These are phyloP conservation scores for Disparrhopalites patrizii DNA, from an alignment of 2,888 invertebrate species.

Conservation along the genomic window DNA sequence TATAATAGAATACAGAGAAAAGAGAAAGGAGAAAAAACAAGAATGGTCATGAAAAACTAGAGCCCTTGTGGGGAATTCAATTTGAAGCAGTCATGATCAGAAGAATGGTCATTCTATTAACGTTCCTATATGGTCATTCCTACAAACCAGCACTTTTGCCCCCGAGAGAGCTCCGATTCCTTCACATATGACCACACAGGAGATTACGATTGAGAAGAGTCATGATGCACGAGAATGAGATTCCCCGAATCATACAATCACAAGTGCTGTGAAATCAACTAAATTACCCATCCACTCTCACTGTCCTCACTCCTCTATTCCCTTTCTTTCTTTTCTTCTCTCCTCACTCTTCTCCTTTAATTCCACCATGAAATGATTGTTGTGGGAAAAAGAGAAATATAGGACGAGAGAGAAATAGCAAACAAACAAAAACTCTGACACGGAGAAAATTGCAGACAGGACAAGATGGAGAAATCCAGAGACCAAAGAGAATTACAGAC, in stretches of 20 bases:
- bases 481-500: too few species aligned
- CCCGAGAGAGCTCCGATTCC: not conserved
- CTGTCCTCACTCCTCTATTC: not conserved
- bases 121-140: slow-evolving; percentile 12
- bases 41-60: slow-evolving; percentile 13
- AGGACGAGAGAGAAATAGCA: not conserved
- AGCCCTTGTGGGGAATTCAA: slow-evolving; percentile 13
- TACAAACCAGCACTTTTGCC: slow-evolving; percentile 1
- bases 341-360: not conserved
- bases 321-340: not conserved
- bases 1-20: not conserved
- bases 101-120: slow-evolving; percentile 16
- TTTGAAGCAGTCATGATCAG: slow-evolving; percentile 16
- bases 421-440: not conserved
- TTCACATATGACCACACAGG: not conserved
- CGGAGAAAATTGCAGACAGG: too few species aligned
- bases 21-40: not conserved
- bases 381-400: not conserved
- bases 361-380: too few species aligned
- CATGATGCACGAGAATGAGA: slow-evolving; percentile 11
- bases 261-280: slow-evolving; percentile 16
- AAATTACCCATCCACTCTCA: slow-evolving; percentile 13
- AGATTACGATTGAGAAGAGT: not conserved
- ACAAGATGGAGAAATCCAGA: too few species aligned
- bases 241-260: slow-evolving; percentile 18